Percentiles rank a stretch among this genome's conserved stretches.
These are phyloP conservation scores for Lagocephalus sceleratus DNA, from an alignment of 2,797 vertebrate species.

Conservation along the genomic window DNA sequence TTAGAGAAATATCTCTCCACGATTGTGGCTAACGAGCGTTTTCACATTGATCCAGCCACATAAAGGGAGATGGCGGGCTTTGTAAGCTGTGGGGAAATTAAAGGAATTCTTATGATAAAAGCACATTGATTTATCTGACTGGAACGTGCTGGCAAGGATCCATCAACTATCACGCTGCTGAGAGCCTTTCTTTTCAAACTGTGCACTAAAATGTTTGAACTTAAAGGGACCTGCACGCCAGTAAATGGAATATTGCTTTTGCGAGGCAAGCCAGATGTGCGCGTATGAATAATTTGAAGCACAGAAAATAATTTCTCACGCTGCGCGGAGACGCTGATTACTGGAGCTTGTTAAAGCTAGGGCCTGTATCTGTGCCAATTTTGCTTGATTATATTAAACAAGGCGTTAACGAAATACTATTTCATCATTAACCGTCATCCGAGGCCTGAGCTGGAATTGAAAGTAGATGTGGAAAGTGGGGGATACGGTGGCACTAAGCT, in stretches of 20 bases:
- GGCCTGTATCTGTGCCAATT: conserved; percentile 2
- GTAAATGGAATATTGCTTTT: neutral
- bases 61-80: conserved; percentile 6
- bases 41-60: conserved; percentile 11
- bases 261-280: conserved; percentile 7
- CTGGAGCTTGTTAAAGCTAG: conserved; percentile 5
- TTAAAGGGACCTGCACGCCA: neutral
- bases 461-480: conserved; percentile 2
- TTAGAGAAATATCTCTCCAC: neutral
- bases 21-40: conserved; percentile 11
- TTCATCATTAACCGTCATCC: conserved; percentile 6
- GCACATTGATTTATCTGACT: conserved; percentile 7
- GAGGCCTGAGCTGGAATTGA: conserved; percentile 5
- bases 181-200: conserved; percentile 10
- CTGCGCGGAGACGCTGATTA: conserved; percentile 4
- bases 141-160: conserved; percentile 6
- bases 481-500: conserved; percentile 37
- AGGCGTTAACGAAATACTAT: conserved; percentile 15
- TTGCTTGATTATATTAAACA: conserved; percentile 26
- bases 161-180: conserved; percentile 1
- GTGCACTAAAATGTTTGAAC: neutral
- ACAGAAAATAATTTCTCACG: conserved; percentile 4
- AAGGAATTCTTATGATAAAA: conserved; percentile 23
- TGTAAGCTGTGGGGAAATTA: conserved; percentile 23
- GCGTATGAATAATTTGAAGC: conserved; percentile 13